Conservation (phyloP, 1,140 invertebrate genomes). For the Aphidius gifuensis region DNA sequence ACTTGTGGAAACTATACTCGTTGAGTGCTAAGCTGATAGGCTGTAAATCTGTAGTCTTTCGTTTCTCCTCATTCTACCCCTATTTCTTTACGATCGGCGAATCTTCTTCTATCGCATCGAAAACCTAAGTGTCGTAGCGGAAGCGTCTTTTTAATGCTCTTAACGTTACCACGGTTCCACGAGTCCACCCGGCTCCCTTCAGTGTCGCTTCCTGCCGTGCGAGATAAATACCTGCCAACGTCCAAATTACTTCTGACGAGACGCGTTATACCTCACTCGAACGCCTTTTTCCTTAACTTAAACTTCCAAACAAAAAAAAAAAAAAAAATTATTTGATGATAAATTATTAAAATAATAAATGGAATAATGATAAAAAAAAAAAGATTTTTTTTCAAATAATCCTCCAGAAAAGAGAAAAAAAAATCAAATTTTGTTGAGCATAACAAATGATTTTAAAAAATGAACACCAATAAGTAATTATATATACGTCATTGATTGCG, state of each 20-base stretch:
- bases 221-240: conserved; percentile 51
- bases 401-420: no score
- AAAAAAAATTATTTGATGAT: background rate
- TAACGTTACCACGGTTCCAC: conserved; percentile 45
- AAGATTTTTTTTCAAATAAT: no score
- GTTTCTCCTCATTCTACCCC: conserved; percentile 1
- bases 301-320: background rate
- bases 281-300: background rate
- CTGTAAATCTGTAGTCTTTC: conserved; percentile 47
- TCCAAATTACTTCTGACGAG: conserved; percentile 42
- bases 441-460: no score
- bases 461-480: background rate
- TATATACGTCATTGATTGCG: conserved; percentile 28
- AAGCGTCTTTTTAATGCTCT: conserved; percentile 56
- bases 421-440: no score
- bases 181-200: conserved; percentile 27
- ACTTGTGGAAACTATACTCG: conserved; percentile 45
- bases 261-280: background rate
- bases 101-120: conserved; percentile 34
- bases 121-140: conserved; percentile 51
- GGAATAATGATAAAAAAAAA: no score
- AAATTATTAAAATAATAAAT: background rate
- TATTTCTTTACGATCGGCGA: conserved; percentile 17
- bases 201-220: conserved; percentile 42
- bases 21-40: conserved; percentile 53